Conservation (phyloP, 1,140 invertebrate species). For the Glomeris maerens region DNA sequence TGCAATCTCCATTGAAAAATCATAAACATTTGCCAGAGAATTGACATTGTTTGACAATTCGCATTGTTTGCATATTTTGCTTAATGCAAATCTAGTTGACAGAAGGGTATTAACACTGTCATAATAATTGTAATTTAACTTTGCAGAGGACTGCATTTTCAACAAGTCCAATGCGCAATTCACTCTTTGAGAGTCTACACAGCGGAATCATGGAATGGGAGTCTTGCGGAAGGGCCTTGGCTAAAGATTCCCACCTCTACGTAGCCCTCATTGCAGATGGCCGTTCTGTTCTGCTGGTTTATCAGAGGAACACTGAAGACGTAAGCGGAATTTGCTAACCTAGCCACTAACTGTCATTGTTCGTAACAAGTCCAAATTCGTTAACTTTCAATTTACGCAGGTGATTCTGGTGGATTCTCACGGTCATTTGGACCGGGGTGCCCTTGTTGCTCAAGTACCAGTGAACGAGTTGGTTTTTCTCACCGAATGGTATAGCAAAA, state of each 20-base stretch:
- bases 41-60: not conserved
- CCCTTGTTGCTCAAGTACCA: slow-evolving; percentile 18
- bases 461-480: slow-evolving; percentile 16
- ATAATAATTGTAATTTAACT: not conserved
- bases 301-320: slow-evolving; percentile 16
- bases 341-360: not conserved
- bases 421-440: slow-evolving; percentile 14
- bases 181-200: slow-evolving; percentile 14
- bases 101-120: not conserved
- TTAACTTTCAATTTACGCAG: slow-evolving; percentile 14
- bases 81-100: not conserved
- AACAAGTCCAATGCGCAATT: slow-evolving; percentile 13
- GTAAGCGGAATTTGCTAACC: slow-evolving; percentile 7
- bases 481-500: slow-evolving; percentile 19
- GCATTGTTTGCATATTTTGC: not conserved
- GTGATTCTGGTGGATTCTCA: slow-evolving; percentile 21
- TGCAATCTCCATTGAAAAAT: too few relatives aligned
- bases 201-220: slow-evolving; percentile 16
- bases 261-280: slow-evolving; percentile 19
- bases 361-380: not conserved
- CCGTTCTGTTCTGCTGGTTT: slow-evolving; percentile 20
- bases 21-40: too few relatives aligned
- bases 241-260: slow-evolving; percentile 16
- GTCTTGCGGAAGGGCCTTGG: slow-evolving; percentile 16
- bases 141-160: slow-evolving; percentile 12